Evolutionary conservation across 2,888 invertebrate genomes (phyloP).

Genomic region (Dasypolia templi): DNA sequence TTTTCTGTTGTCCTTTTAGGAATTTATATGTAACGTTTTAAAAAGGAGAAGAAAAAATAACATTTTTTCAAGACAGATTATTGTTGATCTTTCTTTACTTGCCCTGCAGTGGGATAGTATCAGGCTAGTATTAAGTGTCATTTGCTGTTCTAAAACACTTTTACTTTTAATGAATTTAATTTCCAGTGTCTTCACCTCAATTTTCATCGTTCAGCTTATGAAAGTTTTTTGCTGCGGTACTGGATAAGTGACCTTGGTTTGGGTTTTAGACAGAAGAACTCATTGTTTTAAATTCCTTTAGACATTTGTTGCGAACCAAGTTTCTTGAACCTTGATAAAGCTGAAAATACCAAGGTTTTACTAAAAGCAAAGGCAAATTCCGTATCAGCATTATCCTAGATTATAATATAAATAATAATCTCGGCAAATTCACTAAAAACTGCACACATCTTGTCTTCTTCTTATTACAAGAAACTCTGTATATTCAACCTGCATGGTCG

Average conservation of each 20-base stretch:
- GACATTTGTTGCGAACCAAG: neutral
- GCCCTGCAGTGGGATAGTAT: no score
- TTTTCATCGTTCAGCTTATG: neutral
- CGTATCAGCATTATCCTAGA: neutral
- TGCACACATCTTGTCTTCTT: neutral
- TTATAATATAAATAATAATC: conserved; percentile 1
- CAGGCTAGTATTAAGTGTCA: neutral
- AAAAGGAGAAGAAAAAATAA: neutral
- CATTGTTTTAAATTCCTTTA: conserved; percentile 24
- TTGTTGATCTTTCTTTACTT: neutral
- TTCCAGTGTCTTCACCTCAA: neutral
- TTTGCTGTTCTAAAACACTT: neutral
- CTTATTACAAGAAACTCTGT: conserved; percentile 3
- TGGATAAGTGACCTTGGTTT: neutral
- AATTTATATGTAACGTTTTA: neutral
- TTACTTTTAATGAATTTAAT: neutral
- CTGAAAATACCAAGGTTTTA: neutral
- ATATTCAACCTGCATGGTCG: conserved; percentile 28
- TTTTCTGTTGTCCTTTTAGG: conserved; percentile 15
- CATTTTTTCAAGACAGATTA: neutral
- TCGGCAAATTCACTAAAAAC: neutral
- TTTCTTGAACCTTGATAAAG: conserved; percentile 1
- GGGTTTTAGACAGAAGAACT: neutral
- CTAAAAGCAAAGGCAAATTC: conserved; percentile 27
- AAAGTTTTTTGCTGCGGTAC: neutral